phyloP scores from a whole-genome alignment of 2,888 invertebrate species.

The Blera fallax region DNA sequence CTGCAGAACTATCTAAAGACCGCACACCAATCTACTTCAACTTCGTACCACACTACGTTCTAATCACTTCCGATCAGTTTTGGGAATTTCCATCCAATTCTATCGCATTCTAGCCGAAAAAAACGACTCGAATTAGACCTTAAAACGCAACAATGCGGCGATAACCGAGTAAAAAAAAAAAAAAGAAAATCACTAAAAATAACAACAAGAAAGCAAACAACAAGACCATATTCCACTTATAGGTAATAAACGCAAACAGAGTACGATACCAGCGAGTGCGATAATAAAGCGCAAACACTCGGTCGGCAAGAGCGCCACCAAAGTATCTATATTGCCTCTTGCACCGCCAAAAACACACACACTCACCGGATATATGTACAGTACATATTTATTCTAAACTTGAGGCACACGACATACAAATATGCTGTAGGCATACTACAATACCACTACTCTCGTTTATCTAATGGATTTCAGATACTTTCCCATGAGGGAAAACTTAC shows the following conservation, averaged over 20 bases:
- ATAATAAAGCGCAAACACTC: constrained; percentile 44
- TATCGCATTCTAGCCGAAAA: neutral
- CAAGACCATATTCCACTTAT: constrained; percentile 37
- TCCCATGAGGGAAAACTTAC: neutral
- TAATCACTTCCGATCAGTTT: constrained; percentile 24
- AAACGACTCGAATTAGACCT: neutral
- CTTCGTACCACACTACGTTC: neutral
- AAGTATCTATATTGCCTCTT: neutral
- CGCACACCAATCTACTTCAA: neutral
- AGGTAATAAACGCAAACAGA: constrained; percentile 43
- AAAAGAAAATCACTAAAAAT: neutral
- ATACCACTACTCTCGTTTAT: neutral
- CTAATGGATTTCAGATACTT: constrained; percentile 42
- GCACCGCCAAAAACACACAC: constrained; percentile 16
- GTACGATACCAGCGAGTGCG: constrained; percentile 34
- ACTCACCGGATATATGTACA: neutral
- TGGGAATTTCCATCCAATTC: constrained; percentile 3
- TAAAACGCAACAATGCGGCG: constrained; percentile 10
- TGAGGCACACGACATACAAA: neutral
- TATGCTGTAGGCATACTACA: neutral
- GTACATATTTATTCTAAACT: constrained; percentile 30
- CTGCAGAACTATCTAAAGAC: neutral
- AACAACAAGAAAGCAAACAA: constrained; percentile 30
- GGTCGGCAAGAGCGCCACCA: neutral
- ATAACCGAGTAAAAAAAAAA: neutral